Evolutionary conservation across 1,140 invertebrate genomes (phyloP).

Genomic region (Archivesica marissinica): DNA sequence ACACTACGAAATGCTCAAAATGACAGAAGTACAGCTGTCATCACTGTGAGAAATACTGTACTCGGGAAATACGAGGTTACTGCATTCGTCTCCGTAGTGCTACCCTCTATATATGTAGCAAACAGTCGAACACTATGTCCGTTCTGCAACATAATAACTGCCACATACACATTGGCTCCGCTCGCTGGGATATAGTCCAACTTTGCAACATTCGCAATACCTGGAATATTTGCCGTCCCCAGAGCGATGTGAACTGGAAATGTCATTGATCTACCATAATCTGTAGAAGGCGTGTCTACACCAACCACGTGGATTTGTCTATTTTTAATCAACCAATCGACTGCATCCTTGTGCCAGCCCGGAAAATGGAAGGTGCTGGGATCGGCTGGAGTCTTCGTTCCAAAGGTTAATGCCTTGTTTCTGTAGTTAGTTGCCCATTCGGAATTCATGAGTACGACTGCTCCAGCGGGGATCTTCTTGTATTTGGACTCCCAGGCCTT

Average conservation of each 20-base stretch:
- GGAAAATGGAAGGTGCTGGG: conserved; percentile 74
- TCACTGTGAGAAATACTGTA: no score
- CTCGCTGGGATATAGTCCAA: conserved; percentile 64
- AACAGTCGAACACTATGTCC: conserved; percentile 74
- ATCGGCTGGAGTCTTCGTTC: conserved; percentile 53
- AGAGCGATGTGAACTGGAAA: conserved; percentile 71
- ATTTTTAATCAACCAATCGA: conserved; percentile 70
- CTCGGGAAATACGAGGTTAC: no score
- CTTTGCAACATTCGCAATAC: conserved; percentile 71
- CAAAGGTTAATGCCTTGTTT: conserved; percentile 68
- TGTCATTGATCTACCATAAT: conserved; percentile 72
- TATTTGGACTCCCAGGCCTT: conserved; percentile 69
- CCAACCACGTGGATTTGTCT: conserved; percentile 67
- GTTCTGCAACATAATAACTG: conserved; percentile 65
- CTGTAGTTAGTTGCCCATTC: conserved; percentile 74
- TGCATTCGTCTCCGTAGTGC: no score
- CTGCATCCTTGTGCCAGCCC: conserved; percentile 69
- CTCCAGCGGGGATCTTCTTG: conserved; percentile 70
- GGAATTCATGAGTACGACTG: conserved; percentile 76
- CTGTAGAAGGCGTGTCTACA: conserved; percentile 71
- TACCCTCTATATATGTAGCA: conserved; percentile 36
- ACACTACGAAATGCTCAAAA: no score
- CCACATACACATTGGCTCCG: conserved; percentile 67
- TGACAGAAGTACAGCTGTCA: no score
- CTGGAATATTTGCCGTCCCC: conserved; percentile 62